Evolutionary conservation across 2,113 vertebrate genomes (phyloP).

Genomic region (Orthochromis indermauri): DNA sequence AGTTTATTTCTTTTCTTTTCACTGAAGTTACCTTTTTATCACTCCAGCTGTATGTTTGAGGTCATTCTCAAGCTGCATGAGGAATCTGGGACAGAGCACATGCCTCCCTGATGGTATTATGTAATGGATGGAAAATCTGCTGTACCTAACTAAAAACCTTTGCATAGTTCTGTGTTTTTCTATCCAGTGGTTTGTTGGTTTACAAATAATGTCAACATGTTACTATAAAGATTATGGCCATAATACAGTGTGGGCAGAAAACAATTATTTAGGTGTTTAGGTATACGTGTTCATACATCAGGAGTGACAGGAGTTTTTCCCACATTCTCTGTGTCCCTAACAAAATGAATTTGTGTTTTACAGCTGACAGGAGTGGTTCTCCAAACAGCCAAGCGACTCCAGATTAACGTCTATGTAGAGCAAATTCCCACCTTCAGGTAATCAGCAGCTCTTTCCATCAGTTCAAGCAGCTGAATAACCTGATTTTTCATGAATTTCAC

Average conservation of each 20-base stretch:
- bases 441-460: not conserved
- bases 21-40: not conserved
- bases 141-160: not conserved
- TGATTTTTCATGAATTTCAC: not conserved
- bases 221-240: not conserved
- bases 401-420: slow-evolving; percentile 81
- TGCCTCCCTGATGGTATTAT: not conserved
- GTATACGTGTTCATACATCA: not conserved
- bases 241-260: not conserved
- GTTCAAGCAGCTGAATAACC: not conserved
- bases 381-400: slow-evolving; percentile 82
- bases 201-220: not conserved
- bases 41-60: not conserved
- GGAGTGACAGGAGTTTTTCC: not conserved
- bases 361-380: slow-evolving; percentile 88
- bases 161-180: not conserved
- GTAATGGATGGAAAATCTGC: not conserved
- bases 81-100: not conserved
- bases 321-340: not conserved
- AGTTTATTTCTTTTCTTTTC: not conserved
- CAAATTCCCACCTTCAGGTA: slow-evolving; percentile 79
- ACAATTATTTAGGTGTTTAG: not conserved
- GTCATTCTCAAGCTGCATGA: not conserved
- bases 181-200: not conserved
- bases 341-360: not conserved